Evolutionary conservation across 2,888 invertebrate genomes (phyloP), one percentile per base, ranked within the genome.

Genomic region (Ennomos quercinarius): DNA sequence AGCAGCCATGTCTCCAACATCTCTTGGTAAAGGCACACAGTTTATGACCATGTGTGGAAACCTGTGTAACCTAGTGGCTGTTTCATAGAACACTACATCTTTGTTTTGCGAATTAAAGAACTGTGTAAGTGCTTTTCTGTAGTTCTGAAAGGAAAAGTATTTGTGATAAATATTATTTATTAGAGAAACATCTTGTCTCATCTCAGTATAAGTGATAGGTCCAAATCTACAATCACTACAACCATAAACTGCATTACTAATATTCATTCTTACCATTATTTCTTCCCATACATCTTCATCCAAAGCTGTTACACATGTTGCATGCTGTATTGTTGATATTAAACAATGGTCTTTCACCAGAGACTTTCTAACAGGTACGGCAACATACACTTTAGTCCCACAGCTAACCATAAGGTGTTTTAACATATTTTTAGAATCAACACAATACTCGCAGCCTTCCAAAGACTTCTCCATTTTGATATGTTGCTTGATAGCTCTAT

Each of bases 271-370:
- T 86, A 96, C 96, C 91, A 95, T 93, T 60, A 99, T 93, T 91
- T 99, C 99, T 59, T 94, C 94, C 97, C 98, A 99, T 46, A 97
- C 96, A 89, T 99, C 98, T 93, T 99, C 99, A 89, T 99, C 99
- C 42, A 98, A 80, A 66, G 95, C 94, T 0, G 98, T 98, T 39
- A 95, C 94, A 81, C 97, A 96, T 2, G 95, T 80, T 0, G 95
- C 91, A 85, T 99, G 99, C 68, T 96, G 94, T 76, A 96, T 95
- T 0, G 99, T 98, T 2, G 96, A 94, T 73, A 99, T 95, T 49
- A 97, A 88, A 77, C 96, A 99, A 80, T 99, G 99, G 0, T 97
- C 97, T 55, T 94, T 93, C 3, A 96, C 96, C 61, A 99, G 87
- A 0, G 98, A 98, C 73, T 95, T 95, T 77, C 95, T 94, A 54